phyloP scores from a whole-genome alignment of 2,797 vertebrate genomes.

The Phoxinus dragarum region DNA sequence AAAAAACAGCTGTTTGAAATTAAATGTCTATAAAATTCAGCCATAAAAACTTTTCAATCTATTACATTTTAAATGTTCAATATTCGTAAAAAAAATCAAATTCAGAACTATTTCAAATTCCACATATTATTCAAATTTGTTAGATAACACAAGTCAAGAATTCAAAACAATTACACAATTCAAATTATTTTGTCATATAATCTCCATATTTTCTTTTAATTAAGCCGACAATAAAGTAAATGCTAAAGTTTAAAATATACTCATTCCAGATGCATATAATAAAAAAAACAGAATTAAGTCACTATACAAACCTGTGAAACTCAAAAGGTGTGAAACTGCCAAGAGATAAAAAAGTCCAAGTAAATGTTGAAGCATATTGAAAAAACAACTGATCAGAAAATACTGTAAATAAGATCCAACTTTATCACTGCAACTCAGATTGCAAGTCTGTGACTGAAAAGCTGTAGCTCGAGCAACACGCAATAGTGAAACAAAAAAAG shows the following conservation, averaged over 20 bases:
- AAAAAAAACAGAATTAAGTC: background rate
- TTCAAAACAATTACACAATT: too few species aligned
- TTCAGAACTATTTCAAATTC: too few species aligned
- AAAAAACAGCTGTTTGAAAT: too few species aligned
- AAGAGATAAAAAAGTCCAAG: constrained; percentile 7
- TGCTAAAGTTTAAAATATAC: background rate
- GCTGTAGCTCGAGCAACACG: background rate
- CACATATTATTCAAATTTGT: too few species aligned
- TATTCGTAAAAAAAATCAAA: too few species aligned
- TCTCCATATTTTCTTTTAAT: too few species aligned
- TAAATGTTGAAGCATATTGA: background rate
- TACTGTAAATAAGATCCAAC: background rate
- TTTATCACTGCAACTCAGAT: background rate
- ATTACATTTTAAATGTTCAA: too few species aligned
- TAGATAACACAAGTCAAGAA: too few species aligned
- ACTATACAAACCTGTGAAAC: constrained; percentile 14
- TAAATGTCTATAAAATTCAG: too few species aligned
- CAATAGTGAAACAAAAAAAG: background rate
- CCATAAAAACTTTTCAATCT: too few species aligned
- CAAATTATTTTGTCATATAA: too few species aligned
- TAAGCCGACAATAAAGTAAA: too few species aligned
- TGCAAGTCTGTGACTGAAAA: background rate
- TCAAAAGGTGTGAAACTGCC: background rate
- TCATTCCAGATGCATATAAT: background rate
- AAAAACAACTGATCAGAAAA: background rate